These are phyloP conservation scores for Plagodis dolabraria DNA, from an alignment of 2,888 invertebrate species.

Conservation along the genomic window DNA sequence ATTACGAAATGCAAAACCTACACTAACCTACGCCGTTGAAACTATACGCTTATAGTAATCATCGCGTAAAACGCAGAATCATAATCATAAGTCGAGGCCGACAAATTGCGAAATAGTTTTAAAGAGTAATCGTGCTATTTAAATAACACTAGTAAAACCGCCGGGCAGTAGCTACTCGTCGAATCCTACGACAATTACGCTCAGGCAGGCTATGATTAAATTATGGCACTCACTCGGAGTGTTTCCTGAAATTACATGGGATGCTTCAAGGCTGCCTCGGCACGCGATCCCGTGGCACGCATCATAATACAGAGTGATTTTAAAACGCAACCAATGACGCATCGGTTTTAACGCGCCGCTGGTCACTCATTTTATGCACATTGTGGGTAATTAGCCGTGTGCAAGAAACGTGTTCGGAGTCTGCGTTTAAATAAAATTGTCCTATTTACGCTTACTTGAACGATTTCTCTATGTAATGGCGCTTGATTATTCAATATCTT, in stretches of 20 bases:
- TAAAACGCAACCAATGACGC: conserved; percentile 79
- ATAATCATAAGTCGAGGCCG: conserved; percentile 29
- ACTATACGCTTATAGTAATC: conserved; percentile 11
- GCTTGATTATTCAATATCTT: conserved; percentile 4
- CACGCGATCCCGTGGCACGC: conserved; percentile 81
- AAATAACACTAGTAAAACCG: conserved; percentile 53
- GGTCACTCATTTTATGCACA: conserved; percentile 64
- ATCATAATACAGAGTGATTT: conserved; percentile 71
- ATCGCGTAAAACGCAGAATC: conserved; percentile 31
- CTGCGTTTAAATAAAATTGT: conserved; percentile 36
- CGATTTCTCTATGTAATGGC: conserved; percentile 37
- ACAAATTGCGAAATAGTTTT: conserved; percentile 43
- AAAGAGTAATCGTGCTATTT: conserved; percentile 56
- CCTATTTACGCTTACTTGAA: conserved; percentile 41
- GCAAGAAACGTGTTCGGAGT: conserved; percentile 32
- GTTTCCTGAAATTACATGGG: conserved; percentile 84
- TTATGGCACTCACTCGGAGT: conserved; percentile 79
- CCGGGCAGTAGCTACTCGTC: conserved; percentile 68
- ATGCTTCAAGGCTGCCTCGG: conserved; percentile 78
- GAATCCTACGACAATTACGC: conserved; percentile 79
- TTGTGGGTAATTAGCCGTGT: conserved; percentile 51
- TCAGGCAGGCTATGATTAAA: conserved; percentile 81
- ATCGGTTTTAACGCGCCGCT: conserved; percentile 76
- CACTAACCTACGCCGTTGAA: too few species aligned
- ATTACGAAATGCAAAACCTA: too few species aligned